Conservation (phyloP, 2,888 invertebrate species). For the Mesochorus sp. region DNA sequence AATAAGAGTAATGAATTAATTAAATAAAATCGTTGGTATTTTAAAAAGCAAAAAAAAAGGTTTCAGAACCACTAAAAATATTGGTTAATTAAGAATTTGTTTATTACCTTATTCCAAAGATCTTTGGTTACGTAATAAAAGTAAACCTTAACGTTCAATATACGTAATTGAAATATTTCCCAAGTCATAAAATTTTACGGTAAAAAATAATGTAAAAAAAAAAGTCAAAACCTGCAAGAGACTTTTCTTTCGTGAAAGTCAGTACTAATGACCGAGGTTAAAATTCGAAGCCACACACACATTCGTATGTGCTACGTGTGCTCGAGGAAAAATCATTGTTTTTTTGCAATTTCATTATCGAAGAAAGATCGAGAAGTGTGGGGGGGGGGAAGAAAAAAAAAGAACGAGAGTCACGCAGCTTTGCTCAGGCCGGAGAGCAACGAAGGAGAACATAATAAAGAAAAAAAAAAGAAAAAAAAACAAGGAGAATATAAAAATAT, state of each 20-base stretch:
- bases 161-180: too few relatives aligned
- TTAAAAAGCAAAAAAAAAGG: too few relatives aligned
- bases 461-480: not conserved
- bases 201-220: too few relatives aligned
- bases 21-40: too few relatives aligned
- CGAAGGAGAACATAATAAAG: constrained; percentile 23
- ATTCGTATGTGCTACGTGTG: too few relatives aligned
- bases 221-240: not conserved
- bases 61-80: too few relatives aligned
- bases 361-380: constrained; percentile 17
- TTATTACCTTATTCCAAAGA: too few relatives aligned
- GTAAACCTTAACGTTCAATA: too few relatives aligned
- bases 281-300: not conserved
- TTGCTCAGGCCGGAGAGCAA: constrained; percentile 14
- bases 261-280: not conserved
- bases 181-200: too few relatives aligned
- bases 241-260: constrained; percentile 19
- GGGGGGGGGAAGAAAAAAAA: not conserved
- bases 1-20: too few relatives aligned
- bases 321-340: constrained; percentile 2
- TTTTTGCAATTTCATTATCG: constrained; percentile 13
- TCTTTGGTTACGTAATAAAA: too few relatives aligned
- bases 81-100: too few relatives aligned
- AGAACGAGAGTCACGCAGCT: constrained; percentile 29
- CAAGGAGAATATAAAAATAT: not conserved